Evolutionary conservation across 2,797 vertebrate genomes (phyloP).

Genomic region (Zalophus californianus): DNA sequence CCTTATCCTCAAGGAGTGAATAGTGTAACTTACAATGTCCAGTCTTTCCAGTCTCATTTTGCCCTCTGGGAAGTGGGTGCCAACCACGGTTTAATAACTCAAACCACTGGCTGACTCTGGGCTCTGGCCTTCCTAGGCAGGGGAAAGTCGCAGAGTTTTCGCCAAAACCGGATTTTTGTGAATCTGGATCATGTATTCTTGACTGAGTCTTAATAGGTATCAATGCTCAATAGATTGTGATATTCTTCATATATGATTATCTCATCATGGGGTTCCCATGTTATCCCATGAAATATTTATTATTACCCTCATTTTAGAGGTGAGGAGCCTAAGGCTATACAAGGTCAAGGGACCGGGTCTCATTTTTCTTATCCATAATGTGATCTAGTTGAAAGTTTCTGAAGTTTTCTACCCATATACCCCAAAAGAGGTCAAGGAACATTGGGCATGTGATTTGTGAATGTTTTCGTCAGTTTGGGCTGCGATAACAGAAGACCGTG

Average conservation of each 20-base stretch:
- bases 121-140: neutral
- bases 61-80: too few species aligned
- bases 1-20: neutral
- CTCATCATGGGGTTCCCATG: neutral
- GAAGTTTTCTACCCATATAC: neutral
- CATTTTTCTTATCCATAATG: neutral
- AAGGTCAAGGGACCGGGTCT: neutral
- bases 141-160: neutral
- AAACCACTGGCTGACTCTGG: fast-evolving
- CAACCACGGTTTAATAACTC: neutral
- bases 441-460: neutral
- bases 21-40: fast-evolving
- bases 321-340: neutral
- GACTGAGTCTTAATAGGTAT: neutral
- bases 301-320: neutral
- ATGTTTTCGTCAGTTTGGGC: neutral
- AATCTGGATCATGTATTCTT: neutral
- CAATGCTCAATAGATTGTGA: neutral
- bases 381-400: neutral
- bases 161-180: neutral
- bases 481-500: neutral
- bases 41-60: neutral
- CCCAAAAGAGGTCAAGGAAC: neutral
- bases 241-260: neutral
- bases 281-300: neutral